These are phyloP conservation scores for Sabatieria punctata DNA, from an alignment of 2,888 invertebrate genomes.

Conservation along the genomic window DNA sequence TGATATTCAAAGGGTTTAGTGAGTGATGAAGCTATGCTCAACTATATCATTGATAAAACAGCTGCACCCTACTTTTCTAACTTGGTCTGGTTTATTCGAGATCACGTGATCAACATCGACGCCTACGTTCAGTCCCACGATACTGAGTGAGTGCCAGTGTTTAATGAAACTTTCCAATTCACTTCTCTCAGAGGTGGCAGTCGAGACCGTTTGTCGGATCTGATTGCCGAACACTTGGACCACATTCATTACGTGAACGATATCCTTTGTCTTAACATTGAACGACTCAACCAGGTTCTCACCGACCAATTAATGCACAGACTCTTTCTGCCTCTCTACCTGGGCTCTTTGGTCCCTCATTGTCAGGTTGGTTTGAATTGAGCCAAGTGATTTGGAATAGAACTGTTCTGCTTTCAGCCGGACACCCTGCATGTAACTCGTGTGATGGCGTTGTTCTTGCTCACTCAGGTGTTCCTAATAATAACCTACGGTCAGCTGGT, in stretches of 20 bases:
- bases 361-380: constrained; percentile 1
- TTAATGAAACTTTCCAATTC: background rate
- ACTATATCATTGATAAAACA: constrained; percentile 84
- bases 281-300: constrained; percentile 75
- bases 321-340: constrained; percentile 75
- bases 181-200: constrained; percentile 35
- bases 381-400: background rate
- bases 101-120: constrained; percentile 86
- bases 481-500: constrained; percentile 77
- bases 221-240: constrained; percentile 91
- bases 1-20: constrained; percentile 42
- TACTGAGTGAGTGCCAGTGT: constrained; percentile 55
- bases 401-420: background rate
- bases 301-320: constrained; percentile 83
- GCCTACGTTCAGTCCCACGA: constrained; percentile 72
- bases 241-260: constrained; percentile 93
- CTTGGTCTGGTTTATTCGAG: constrained; percentile 95
- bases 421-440: constrained; percentile 51
- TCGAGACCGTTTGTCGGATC: constrained; percentile 68
- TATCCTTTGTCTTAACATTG: constrained; percentile 75
- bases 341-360: constrained; percentile 47
- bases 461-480: constrained; percentile 82
- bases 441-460: constrained; percentile 69
- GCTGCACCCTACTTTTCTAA: constrained; percentile 97
- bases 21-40: constrained; percentile 79